Evolutionary conservation across 2,113 vertebrate genomes (phyloP), one percentile per base, ranked within the genome.

Genomic region (Pseudorasbora parva): DNA sequence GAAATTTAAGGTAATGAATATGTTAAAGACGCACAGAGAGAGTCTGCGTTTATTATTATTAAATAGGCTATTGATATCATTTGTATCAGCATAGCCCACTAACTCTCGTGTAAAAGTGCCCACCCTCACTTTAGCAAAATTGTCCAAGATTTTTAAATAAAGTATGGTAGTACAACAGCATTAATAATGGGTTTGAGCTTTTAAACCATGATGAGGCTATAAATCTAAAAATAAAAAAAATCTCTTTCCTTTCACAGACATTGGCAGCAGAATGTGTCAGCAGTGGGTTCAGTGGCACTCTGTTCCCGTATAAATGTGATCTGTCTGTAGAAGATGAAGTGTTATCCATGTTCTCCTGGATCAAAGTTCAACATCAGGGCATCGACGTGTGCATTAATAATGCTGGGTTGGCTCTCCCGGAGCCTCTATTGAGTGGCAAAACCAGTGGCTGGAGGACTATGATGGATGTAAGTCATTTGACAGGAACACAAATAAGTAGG

Each of bases 311-410:
- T 90, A 95, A 95, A 91, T 97, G 96, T 2, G 95, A 97, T 85
- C 89, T 97, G 85, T 93, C 92, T 49, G 95, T 90, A 0, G 95
- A 97, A 81, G 96, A 97, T 78, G 96, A 97, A 90, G 96, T 97
- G 83, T 88, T 96, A 30, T 95, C 96, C 59, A 97, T 97, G 97
- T 97, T 98, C 88, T 93, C 95, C 0, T 93, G 94, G 56, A 94
- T 98, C 90, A 95, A 90, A 82, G 93, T 91, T 4, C 93, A 94
- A 23, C 93, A 96, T 83, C 89, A 91, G 3, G 96, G 96, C 0
- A 94, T 98, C 66, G 96, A 97, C 0, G 95, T 98, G 33, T 98
- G 97, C 91, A 94, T 98, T 94, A 97, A 97, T 92, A 98, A 97
- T 0, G 97, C 96, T 0, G 97, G 96, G 73, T 74, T 97, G 87